phyloP scores from a whole-genome alignment of 2,113 vertebrate genomes.

The Siniperca chuatsi region DNA sequence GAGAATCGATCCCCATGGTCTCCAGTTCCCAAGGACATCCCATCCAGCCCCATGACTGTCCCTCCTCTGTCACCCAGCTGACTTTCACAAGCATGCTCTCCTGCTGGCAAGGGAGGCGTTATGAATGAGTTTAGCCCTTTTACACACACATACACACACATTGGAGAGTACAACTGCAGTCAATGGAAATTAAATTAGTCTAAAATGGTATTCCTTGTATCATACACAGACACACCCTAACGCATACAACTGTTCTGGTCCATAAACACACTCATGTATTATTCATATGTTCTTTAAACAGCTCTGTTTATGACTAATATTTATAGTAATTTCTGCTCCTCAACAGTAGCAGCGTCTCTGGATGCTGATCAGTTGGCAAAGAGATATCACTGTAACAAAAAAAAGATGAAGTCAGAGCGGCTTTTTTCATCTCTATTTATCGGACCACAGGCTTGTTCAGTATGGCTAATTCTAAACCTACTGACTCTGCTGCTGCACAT shows the following conservation, averaged over 20 bases:
- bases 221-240: not conserved
- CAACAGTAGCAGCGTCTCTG: not conserved
- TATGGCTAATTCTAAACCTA: slow-evolving; percentile 16
- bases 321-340: not conserved
- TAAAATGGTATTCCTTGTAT: not conserved
- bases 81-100: slow-evolving; percentile 23
- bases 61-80: slow-evolving; percentile 23
- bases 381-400: not conserved
- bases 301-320: not conserved
- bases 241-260: not conserved
- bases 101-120: not conserved
- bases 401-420: slow-evolving; percentile 1
- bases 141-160: no score
- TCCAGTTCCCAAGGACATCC: slow-evolving; percentile 68
- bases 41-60: slow-evolving; percentile 30
- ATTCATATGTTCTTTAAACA: not conserved
- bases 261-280: not conserved
- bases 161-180: not conserved
- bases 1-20: slow-evolving; percentile 55
- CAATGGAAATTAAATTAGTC: not conserved
- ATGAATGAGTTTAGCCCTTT: slow-evolving; percentile 30
- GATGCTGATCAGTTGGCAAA: slow-evolving; percentile 7
- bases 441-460: slow-evolving; percentile 25
- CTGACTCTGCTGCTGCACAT: slow-evolving; percentile 33
- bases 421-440: slow-evolving; percentile 37